Conservation (phyloP, 2,113 vertebrate genomes). For the Capreolus pygargus region DNA sequence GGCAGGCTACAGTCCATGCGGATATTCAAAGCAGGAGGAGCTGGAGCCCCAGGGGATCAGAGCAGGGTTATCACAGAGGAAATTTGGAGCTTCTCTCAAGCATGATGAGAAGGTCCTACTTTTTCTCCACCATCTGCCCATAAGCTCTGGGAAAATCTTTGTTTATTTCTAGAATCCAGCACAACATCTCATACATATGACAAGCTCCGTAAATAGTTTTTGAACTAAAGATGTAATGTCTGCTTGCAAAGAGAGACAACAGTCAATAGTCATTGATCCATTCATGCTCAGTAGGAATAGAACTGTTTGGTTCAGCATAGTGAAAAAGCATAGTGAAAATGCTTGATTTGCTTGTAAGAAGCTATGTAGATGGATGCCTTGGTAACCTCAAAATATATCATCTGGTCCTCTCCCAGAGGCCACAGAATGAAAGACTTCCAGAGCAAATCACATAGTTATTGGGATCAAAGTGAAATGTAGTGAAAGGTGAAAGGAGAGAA, state of each 20-base stretch:
- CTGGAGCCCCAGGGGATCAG: fast-evolving
- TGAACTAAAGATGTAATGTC: neutral
- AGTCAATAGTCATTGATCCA: neutral
- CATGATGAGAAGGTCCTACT: neutral
- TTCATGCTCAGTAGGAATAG: neutral
- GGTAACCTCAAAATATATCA: neutral
- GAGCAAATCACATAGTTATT: too few relatives aligned
- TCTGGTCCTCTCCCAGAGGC: neutral
- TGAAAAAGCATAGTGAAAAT: neutral
- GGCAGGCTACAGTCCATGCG: neutral
- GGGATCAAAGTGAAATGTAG: neutral
- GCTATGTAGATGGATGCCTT: too few relatives aligned
- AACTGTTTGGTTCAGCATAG: neutral
- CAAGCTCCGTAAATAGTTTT: neutral
- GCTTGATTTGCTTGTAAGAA: neutral
- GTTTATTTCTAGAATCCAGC: neutral
- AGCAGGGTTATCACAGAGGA: neutral
- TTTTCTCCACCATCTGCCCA: neutral
- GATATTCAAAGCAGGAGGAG: neutral
- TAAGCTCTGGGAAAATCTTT: neutral
- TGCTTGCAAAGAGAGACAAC: neutral
- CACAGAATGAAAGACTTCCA: neutral
- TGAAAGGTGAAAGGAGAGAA: neutral
- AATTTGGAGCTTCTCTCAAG: neutral
- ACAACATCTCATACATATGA: neutral